Evolutionary conservation across 2,888 invertebrate genomes (phyloP).

Genomic region (Orgyia antiqua): DNA sequence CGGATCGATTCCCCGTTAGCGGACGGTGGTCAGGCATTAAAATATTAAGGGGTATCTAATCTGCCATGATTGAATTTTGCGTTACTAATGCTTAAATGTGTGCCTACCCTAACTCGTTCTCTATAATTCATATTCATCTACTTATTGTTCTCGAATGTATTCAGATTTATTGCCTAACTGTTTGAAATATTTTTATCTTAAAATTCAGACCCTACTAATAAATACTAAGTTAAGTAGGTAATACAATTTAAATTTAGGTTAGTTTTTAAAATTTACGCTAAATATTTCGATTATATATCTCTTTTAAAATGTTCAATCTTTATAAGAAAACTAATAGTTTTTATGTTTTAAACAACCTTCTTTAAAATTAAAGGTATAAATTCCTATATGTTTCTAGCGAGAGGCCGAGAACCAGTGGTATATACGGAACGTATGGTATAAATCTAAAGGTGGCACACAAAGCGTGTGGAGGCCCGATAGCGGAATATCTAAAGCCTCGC

Average conservation of each 20-base stretch:
- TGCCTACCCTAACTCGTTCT: slow-evolving; percentile 46
- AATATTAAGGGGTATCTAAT: slow-evolving; percentile 73
- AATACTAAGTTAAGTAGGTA: too few species aligned
- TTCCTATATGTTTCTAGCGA: background rate
- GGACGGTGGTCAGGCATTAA: slow-evolving; percentile 74
- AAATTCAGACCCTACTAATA: too few species aligned
- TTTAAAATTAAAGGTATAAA: too few species aligned
- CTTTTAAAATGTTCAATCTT: too few species aligned
- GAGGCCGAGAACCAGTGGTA: slow-evolving; percentile 44
- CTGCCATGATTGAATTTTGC: slow-evolving; percentile 75
- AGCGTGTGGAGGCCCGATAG: slow-evolving; percentile 72
- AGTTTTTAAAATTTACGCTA: too few species aligned
- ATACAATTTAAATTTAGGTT: too few species aligned
- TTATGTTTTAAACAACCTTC: too few species aligned
- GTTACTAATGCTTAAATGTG: slow-evolving; percentile 49
- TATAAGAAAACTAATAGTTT: background rate
- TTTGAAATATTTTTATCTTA: too few species aligned
- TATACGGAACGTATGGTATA: slow-evolving; percentile 57
- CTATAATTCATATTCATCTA: slow-evolving; percentile 41
- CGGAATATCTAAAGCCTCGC: slow-evolving; percentile 64
- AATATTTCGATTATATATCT: too few species aligned
- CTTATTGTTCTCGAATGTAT: slow-evolving; percentile 27
- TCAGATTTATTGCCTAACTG: background rate
- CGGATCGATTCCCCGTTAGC: slow-evolving; percentile 67
- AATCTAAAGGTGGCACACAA: slow-evolving; percentile 72